Conservation (phyloP, 2,113 vertebrate species). For the Hippocampus comes region DNA sequence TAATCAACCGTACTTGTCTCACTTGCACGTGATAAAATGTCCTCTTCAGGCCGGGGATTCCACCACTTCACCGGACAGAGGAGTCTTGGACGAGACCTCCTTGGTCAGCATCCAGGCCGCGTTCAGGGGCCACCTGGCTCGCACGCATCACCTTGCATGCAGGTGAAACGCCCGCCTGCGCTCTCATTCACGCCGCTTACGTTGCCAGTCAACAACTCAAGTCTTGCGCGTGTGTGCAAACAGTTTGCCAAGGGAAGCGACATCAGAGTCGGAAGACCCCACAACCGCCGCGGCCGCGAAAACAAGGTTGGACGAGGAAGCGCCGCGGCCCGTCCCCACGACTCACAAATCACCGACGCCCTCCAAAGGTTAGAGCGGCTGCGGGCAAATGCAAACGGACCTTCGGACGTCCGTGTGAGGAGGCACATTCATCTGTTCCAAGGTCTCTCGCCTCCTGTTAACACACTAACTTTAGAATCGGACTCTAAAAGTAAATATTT, state of each 20-base stretch:
- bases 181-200: too few relatives aligned
- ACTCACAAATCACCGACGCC: slow-evolving; percentile 5
- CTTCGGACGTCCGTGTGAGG: too few relatives aligned
- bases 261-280: not conserved
- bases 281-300: slow-evolving; percentile 18
- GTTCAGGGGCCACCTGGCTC: slow-evolving; percentile 81
- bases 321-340: slow-evolving; percentile 4
- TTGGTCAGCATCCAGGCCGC: slow-evolving; percentile 77
- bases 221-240: slow-evolving; percentile 14
- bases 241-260: slow-evolving; percentile 19
- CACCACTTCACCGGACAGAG: not conserved
- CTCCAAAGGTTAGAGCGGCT: slow-evolving; percentile 28
- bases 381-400: too few relatives aligned
- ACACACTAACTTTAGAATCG: too few relatives aligned
- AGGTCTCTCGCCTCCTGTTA: too few relatives aligned
- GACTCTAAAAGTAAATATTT: too few relatives aligned
- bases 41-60: slow-evolving; percentile 47
- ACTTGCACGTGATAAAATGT: not conserved
- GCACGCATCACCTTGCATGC: slow-evolving; percentile 45
- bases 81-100: slow-evolving; percentile 50
- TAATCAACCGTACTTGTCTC: too few relatives aligned
- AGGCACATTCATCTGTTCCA: too few relatives aligned
- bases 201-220: not conserved
- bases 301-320: slow-evolving; percentile 8
- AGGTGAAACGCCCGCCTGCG: slow-evolving; percentile 64